phyloP scores from a whole-genome alignment of 2,797 vertebrate genomes.

The Antrozous pallidus region DNA sequence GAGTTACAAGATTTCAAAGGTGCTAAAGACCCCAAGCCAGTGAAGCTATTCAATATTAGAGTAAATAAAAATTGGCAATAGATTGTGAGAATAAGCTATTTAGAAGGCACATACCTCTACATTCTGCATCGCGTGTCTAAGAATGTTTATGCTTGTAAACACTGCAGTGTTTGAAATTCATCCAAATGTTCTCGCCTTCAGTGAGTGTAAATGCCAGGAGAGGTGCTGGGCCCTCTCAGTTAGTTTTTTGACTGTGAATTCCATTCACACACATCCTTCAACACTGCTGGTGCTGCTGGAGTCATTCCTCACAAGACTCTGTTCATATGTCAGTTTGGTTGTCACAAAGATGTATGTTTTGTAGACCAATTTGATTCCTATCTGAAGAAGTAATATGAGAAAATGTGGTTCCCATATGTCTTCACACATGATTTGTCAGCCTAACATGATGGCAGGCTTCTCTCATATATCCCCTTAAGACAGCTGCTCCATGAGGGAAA shows the following conservation, averaged over 20 bases:
- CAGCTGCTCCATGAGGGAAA: constrained; percentile 28
- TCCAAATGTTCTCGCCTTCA: constrained; percentile 71
- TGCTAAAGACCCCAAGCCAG: not conserved
- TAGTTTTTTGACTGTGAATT: constrained; percentile 75
- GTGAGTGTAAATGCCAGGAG: constrained; percentile 60
- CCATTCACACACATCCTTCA: constrained; percentile 75
- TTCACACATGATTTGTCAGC: constrained; percentile 61
- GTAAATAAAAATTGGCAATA: constrained; percentile 45
- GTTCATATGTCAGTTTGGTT: constrained; percentile 75
- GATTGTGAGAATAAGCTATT: constrained; percentile 50
- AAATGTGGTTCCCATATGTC: constrained; percentile 70
- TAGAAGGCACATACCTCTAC: constrained; percentile 49
- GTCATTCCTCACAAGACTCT: constrained; percentile 56
- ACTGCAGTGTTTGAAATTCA: constrained; percentile 68
- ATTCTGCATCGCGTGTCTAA: constrained; percentile 45
- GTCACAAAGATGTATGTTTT: constrained; percentile 74
- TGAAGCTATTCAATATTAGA: constrained; percentile 21
- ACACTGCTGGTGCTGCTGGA: constrained; percentile 59
- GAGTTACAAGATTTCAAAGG: not conserved
- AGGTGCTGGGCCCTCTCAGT: constrained; percentile 67
- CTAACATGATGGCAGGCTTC: constrained; percentile 53
- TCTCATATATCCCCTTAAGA: constrained; percentile 51
- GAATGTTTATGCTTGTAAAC: constrained; percentile 73
- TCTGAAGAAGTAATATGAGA: constrained; percentile 61
- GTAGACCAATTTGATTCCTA: constrained; percentile 58